Evolutionary conservation across 2,113 vertebrate genomes (phyloP), one percentile per base, ranked within the genome.

Genomic region (Nettapus auritus): DNA sequence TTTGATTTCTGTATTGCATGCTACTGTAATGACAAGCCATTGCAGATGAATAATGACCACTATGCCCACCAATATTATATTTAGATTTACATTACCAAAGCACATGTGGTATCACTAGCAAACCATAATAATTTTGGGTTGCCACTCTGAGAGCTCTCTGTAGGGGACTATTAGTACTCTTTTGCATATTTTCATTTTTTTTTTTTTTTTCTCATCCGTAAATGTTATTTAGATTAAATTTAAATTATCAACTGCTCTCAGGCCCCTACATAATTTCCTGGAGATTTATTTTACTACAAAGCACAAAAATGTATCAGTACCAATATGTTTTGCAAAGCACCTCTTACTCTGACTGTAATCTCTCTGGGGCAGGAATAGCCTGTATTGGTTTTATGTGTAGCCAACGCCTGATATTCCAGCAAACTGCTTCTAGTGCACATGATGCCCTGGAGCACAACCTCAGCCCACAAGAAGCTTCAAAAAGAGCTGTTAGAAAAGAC

Each of bases 281-380:
- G 15, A 63, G 31, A 83, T 93, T 34, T 86, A 82, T 88, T 88
- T 94, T 86, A 25, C 76, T 86, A 20, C 38, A 70, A 89, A 95
- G 74, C 11, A 69, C 4, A 17, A 33, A 67, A 74, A 40, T 17
- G 91, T 36, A 52, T 50, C 46, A 33, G 17, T 38, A 75, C 73
- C 66, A 52, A 55, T 19, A 40, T 12, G 19, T 44, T 82, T 81
- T 55, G 16, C 18, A 67, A 70, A 88, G 28, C 28, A 62, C 14
- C 9, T 77, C 36, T 80, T 34, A 53, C n/a, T 60, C 36, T 22
- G 33, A 56, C 17, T 12, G 21, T 34, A 34, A 55, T 21, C 0
- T 0, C 82, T 77, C 63, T 1, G 20, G 52, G 59, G 26, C 31
- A 86, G 59, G 90, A 90, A 62, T 16, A 90, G 11, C 7, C 36